Evolutionary conservation across 2,888 invertebrate genomes (phyloP).

Genomic region (Pandemis cinnamomeana): DNA sequence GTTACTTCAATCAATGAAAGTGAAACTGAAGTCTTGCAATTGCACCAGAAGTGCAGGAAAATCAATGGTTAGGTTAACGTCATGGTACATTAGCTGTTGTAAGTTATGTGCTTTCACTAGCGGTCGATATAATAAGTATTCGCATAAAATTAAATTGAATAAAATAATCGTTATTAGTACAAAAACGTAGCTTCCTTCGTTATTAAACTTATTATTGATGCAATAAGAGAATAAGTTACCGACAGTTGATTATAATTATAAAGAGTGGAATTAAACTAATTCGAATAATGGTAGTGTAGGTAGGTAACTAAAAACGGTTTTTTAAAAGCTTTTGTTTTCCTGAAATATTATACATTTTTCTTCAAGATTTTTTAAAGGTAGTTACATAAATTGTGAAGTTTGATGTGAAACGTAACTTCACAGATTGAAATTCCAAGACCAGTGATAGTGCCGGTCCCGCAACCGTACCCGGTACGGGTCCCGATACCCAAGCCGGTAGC

Average conservation of each 20-base stretch:
- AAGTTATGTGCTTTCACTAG: constrained; percentile 37
- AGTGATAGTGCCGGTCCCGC: constrained; percentile 89
- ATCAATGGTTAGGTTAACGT: constrained; percentile 38
- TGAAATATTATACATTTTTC: not conserved
- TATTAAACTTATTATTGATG: not conserved
- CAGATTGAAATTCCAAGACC: constrained; percentile 90
- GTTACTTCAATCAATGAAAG: constrained; percentile 27
- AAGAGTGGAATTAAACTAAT: no score
- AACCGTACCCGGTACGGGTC: constrained; percentile 90
- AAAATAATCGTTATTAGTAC: constrained; percentile 29
- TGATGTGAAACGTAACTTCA: constrained; percentile 52
- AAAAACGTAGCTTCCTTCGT: constrained; percentile 16
- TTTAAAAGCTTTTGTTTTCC: no score
- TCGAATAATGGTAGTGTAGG: no score
- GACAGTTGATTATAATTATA: no score
- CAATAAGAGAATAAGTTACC: no score
- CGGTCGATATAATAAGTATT: constrained; percentile 35
- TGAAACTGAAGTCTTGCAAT: constrained; percentile 27
- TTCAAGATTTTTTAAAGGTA: not conserved
- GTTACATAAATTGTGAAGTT: not conserved
- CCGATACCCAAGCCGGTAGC: constrained; percentile 89
- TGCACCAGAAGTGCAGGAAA: constrained; percentile 29
- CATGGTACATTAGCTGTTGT: constrained; percentile 35
- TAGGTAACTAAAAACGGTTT: no score
- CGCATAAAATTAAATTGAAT: constrained; percentile 27